These are phyloP conservation scores for Drosophila pandora DNA, from an alignment of 1,140 invertebrate genomes.

Conservation along the genomic window DNA sequence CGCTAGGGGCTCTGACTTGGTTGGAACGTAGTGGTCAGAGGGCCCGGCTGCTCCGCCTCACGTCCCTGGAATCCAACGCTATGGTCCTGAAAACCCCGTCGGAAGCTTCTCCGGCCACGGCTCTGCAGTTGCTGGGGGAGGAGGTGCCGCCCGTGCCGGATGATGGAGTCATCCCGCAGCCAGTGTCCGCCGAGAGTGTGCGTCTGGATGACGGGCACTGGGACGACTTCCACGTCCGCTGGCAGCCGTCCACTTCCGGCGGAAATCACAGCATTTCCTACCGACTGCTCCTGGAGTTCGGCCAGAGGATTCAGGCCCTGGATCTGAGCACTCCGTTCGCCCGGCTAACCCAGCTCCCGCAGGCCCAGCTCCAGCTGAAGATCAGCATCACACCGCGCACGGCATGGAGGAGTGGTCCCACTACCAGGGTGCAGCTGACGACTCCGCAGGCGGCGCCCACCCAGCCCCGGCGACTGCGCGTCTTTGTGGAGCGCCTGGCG, in stretches of 20 bases:
- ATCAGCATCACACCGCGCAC: constrained; percentile 92
- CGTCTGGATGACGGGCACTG: constrained; percentile 87
- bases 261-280: constrained; percentile 94
- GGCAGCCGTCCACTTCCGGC: constrained; percentile 89
- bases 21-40: constrained; percentile 17
- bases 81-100: constrained; percentile 12
- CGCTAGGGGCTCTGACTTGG: constrained; percentile 49
- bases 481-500: constrained; percentile 86
- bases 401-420: constrained; percentile 90
- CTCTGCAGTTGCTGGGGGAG: constrained; percentile 32
- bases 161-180: constrained; percentile 88
- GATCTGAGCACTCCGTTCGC: constrained; percentile 58
- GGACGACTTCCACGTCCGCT: constrained; percentile 91
- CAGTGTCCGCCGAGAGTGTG: constrained; percentile 87
- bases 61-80: background rate
- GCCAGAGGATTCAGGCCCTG: constrained; percentile 38
- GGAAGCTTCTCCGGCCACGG: constrained; percentile 2
- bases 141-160: constrained; percentile 1
- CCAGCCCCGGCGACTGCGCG: constrained; percentile 88
- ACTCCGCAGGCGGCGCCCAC: constrained; percentile 90
- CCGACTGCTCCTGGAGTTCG: constrained; percentile 58
- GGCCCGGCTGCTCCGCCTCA: constrained; percentile 24
- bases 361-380: constrained; percentile 88
- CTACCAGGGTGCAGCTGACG: constrained; percentile 85
- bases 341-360: constrained; percentile 83